Percentiles rank a stretch among this genome's conserved stretches.
Conservation (phyloP, 2,888 invertebrate genomes). For the Microplitis deprimator region DNA sequence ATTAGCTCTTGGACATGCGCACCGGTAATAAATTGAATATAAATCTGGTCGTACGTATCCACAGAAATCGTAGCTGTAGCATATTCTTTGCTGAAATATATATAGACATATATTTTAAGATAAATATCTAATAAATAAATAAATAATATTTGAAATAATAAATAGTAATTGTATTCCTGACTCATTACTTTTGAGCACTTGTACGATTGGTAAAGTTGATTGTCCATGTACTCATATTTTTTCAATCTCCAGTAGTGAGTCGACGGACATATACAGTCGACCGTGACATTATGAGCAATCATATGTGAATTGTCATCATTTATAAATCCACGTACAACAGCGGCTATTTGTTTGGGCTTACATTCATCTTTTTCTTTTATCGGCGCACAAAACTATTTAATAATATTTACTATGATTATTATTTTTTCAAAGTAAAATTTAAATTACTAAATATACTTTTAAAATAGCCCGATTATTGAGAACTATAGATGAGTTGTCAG, state of each 20-base stretch:
- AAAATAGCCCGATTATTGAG: slow-evolving; percentile 76
- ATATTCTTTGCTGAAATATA: slow-evolving; percentile 71
- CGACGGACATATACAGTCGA: slow-evolving; percentile 73
- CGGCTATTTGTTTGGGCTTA: slow-evolving; percentile 65
- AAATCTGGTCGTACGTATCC: slow-evolving; percentile 76
- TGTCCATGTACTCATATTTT: slow-evolving; percentile 60
- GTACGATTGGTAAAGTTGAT: slow-evolving; percentile 68
- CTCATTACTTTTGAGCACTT: slow-evolving; percentile 69
- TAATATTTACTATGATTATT: slow-evolving; percentile 35
- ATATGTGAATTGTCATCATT: slow-evolving; percentile 67
- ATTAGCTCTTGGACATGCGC: slow-evolving; percentile 76
- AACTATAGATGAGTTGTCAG: slow-evolving; percentile 68
- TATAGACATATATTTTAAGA: neutral
- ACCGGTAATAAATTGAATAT: slow-evolving; percentile 77
- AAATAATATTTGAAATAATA: neutral
- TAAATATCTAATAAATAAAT: neutral
- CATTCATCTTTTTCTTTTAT: slow-evolving; percentile 71
- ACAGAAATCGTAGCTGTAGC: slow-evolving; percentile 75
- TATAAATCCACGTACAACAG: slow-evolving; percentile 71
- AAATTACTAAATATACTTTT: slow-evolving; percentile 71
- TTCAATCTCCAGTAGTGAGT: slow-evolving; percentile 74
- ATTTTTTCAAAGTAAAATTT: neutral
- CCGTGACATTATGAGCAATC: slow-evolving; percentile 71
- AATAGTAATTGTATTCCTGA: neutral
- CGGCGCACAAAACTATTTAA: slow-evolving; percentile 73